These are phyloP conservation scores for Apamea sordens DNA, from an alignment of 2,888 invertebrate genomes.

Conservation along the genomic window DNA sequence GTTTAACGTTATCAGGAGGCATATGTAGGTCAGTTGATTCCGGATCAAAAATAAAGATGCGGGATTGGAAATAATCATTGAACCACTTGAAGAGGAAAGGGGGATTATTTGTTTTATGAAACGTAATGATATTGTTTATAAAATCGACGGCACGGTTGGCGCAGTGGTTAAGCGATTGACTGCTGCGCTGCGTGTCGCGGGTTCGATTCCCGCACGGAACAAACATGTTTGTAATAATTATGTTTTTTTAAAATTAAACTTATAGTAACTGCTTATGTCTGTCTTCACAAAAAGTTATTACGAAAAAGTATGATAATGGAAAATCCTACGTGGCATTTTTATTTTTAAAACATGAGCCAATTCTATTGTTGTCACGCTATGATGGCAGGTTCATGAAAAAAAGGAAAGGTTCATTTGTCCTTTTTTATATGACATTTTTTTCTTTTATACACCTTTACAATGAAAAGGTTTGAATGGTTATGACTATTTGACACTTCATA, in stretches of 20 bases:
- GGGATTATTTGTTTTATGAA: not conserved
- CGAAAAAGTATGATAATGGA: not conserved
- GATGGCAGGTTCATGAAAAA: not conserved
- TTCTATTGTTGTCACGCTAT: not conserved
- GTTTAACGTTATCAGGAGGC: slow-evolving; percentile 17
- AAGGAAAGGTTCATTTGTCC: not conserved
- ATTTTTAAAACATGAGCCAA: not conserved
- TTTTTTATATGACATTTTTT: not conserved
- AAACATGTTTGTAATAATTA: not conserved
- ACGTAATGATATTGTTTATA: not conserved
- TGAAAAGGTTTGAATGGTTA: not conserved
- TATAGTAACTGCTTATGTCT: no score
- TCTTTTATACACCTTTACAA: not conserved
- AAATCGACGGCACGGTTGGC: no score
- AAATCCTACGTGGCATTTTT: not conserved
- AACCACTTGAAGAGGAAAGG: not conserved
- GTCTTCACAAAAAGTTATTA: not conserved
- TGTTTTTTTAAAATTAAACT: no score
- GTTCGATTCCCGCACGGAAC: no score
- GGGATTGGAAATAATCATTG: not conserved
- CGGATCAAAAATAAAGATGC: not conserved
- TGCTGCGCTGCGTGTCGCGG: no score
- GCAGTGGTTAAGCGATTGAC: no score
- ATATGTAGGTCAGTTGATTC: slow-evolving; percentile 3
- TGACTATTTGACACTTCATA: not conserved